These are phyloP conservation scores for Drosophila tripunctata DNA, from an alignment of 2,888 invertebrate genomes.

Conservation along the genomic window DNA sequence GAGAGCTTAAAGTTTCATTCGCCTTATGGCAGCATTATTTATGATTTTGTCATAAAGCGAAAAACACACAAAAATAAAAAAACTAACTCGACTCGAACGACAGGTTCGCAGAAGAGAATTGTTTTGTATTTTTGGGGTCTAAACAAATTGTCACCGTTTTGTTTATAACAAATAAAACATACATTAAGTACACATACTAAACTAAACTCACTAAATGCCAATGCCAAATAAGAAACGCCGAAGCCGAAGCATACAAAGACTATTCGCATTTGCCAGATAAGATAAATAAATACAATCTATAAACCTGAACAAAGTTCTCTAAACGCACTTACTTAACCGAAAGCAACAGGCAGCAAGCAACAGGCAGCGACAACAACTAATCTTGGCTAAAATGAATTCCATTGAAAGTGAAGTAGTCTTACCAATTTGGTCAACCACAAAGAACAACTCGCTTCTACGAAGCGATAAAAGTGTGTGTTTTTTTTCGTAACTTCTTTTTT, in stretches of 20 bases:
- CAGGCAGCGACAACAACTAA: neutral
- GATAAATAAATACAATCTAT: slow-evolving; percentile 56
- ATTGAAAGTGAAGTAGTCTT: slow-evolving; percentile 26
- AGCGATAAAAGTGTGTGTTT: slow-evolving; percentile 41
- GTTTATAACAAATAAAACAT: slow-evolving; percentile 14
- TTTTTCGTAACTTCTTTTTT: neutral
- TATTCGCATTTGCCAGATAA: slow-evolving; percentile 36
- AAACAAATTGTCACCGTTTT: slow-evolving; percentile 22
- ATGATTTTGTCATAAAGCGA: slow-evolving; percentile 41
- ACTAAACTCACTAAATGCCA: slow-evolving; percentile 21
- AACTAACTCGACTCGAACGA: slow-evolving; percentile 27
- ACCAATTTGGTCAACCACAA: slow-evolving; percentile 4
- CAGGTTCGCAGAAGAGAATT: slow-evolving; percentile 41
- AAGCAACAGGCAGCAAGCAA: slow-evolving; percentile 4
- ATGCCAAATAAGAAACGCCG: slow-evolving; percentile 14
- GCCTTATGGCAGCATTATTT: slow-evolving; percentile 58
- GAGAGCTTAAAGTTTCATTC: slow-evolving; percentile 55
- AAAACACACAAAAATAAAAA: neutral
- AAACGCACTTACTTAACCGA: neutral
- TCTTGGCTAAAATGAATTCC: slow-evolving; percentile 32
- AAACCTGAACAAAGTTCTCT: slow-evolving; percentile 24
- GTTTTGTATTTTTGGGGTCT: slow-evolving; percentile 14
- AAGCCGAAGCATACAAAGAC: neutral
- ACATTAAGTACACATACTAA: slow-evolving; percentile 12
- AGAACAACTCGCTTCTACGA: slow-evolving; percentile 34